Conservation (phyloP, 2,113 vertebrate genomes). For the Genyomyrus donnyi region DNA sequence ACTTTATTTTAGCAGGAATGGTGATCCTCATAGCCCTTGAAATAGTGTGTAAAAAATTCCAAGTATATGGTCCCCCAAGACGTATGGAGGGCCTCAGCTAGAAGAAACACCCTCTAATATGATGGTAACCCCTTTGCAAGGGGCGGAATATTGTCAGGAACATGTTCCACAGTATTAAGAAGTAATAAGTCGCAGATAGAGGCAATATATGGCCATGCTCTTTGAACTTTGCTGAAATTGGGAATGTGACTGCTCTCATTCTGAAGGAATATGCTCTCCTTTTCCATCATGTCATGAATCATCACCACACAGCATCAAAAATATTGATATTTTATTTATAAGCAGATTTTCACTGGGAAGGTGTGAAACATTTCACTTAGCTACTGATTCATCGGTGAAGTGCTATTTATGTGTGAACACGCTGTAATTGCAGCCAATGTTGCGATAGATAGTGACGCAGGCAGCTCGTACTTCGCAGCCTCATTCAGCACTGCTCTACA, state of each 20-base stretch:
- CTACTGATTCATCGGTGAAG: background rate
- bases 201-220: background rate
- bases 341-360: background rate
- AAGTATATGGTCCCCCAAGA: background rate
- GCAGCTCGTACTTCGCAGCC: background rate
- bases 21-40: background rate
- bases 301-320: background rate
- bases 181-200: background rate
- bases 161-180: background rate
- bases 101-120: background rate
- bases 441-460: background rate
- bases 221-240: background rate
- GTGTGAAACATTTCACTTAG: background rate
- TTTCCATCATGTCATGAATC: background rate
- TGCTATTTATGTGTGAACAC: background rate
- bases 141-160: background rate
- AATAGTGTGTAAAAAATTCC: background rate
- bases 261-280: background rate
- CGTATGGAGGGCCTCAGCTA: background rate
- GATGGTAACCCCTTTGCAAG: background rate
- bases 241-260: background rate
- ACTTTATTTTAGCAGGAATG: background rate
- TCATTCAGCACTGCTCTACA: background rate
- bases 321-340: background rate
- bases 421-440: background rate